These are phyloP conservation scores for Drosophila mettleri DNA, from an alignment of 2,888 invertebrate species.

Conservation along the genomic window DNA sequence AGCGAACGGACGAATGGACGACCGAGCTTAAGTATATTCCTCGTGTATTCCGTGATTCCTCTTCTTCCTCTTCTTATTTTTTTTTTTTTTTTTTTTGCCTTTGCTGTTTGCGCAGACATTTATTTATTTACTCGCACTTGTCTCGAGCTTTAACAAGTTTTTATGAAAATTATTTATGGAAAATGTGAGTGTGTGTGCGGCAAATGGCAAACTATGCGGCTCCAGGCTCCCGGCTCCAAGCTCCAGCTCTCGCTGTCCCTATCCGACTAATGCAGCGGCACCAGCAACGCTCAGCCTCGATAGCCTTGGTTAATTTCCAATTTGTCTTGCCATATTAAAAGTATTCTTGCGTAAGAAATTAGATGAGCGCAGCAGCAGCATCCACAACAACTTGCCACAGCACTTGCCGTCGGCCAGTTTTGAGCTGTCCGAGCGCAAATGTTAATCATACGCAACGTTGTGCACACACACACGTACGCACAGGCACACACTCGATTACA, in stretches of 20 bases:
- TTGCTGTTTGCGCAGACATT: conserved; percentile 30
- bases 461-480: conserved; percentile 23
- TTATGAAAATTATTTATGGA: conserved; percentile 69
- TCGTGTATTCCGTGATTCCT: background rate
- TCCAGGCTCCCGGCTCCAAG: too few relatives aligned
- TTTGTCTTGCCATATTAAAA: conserved; percentile 53
- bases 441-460: conserved; percentile 65
- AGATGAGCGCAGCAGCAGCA: conserved; percentile 10
- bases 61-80: too few relatives aligned
- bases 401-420: conserved; percentile 46
- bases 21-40: conserved; percentile 10
- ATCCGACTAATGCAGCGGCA: background rate
- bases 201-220: conserved; percentile 5
- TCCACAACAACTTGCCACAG: conserved; percentile 12
- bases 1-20: background rate
- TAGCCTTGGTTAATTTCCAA: conserved; percentile 49
- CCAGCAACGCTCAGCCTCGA: background rate
- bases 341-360: conserved; percentile 63
- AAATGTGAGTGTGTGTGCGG: conserved; percentile 17
- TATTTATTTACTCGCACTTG: conserved; percentile 64
- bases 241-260: background rate
- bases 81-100: conserved; percentile 1
- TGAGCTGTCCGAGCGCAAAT: conserved; percentile 46
- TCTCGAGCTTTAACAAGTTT: conserved; percentile 67
- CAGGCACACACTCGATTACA: conserved; percentile 10